Evolutionary conservation across 2,888 invertebrate species (phyloP).

Genomic region (Drosophila pegasa): DNA sequence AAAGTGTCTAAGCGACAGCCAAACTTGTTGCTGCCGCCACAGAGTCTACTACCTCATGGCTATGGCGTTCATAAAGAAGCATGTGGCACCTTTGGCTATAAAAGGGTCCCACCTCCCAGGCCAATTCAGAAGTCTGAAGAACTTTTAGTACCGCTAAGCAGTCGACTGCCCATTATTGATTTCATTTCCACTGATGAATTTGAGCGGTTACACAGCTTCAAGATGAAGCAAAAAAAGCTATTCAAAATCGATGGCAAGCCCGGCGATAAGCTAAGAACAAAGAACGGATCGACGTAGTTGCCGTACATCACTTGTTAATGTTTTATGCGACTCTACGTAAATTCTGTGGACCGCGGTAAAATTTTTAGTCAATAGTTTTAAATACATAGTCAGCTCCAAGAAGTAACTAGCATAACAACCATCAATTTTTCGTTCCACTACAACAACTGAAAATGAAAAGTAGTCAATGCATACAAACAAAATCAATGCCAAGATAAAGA

Average conservation of each 20-base stretch:
- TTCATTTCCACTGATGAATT: constrained; percentile 70
- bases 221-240: constrained; percentile 2
- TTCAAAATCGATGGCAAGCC: background rate
- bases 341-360: background rate
- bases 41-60: background rate
- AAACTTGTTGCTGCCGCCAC: background rate
- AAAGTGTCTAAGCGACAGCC: background rate
- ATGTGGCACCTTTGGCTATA: background rate
- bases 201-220: constrained; percentile 28
- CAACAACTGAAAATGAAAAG: background rate
- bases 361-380: constrained; percentile 11
- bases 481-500: background rate
- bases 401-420: background rate
- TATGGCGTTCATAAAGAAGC: background rate
- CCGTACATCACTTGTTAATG: constrained; percentile 2
- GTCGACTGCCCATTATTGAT: constrained; percentile 66
- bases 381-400: background rate
- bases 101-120: background rate
- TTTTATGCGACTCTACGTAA: constrained; percentile 5
- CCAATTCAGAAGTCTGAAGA: constrained; percentile 3
- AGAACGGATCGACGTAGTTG: background rate
- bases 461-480: background rate
- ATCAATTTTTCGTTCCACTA: background rate
- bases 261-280: background rate
- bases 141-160: constrained; percentile 57